phyloP scores from a whole-genome alignment of 2,113 vertebrate species.

The Otis tarda region DNA sequence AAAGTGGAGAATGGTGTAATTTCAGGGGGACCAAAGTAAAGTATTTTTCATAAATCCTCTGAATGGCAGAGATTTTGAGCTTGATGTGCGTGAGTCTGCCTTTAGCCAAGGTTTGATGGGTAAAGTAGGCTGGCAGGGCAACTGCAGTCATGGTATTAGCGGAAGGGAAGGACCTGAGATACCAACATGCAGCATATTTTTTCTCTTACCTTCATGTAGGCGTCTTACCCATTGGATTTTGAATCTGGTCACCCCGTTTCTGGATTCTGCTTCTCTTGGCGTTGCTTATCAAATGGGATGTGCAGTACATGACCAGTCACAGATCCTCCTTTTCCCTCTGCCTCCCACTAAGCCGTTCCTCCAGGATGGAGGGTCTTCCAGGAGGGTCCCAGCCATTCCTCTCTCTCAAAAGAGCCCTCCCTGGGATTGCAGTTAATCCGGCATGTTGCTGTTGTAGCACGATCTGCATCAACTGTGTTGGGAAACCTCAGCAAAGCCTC shows the following conservation, averaged over 20 bases:
- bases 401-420: neutral
- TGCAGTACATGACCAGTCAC: neutral
- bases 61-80: neutral
- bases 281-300: neutral
- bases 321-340: neutral
- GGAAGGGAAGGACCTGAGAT: neutral
- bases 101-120: neutral
- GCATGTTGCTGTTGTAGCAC: neutral
- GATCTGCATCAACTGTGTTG: neutral
- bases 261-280: neutral
- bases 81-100: neutral
- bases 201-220: neutral
- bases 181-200: neutral
- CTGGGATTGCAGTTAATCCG: neutral
- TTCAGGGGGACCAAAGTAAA: slow-evolving; percentile 35
- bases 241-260: neutral
- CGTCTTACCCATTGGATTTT: neutral
- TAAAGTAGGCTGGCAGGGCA: neutral
- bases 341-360: neutral
- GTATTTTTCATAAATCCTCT: neutral
- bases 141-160: neutral
- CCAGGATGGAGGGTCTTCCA: neutral
- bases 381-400: neutral
- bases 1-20: slow-evolving; percentile 21
- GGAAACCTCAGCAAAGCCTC: neutral